These are phyloP conservation scores for Alauda arvensis DNA, from an alignment of 2,797 vertebrate species.

Conservation along the genomic window DNA sequence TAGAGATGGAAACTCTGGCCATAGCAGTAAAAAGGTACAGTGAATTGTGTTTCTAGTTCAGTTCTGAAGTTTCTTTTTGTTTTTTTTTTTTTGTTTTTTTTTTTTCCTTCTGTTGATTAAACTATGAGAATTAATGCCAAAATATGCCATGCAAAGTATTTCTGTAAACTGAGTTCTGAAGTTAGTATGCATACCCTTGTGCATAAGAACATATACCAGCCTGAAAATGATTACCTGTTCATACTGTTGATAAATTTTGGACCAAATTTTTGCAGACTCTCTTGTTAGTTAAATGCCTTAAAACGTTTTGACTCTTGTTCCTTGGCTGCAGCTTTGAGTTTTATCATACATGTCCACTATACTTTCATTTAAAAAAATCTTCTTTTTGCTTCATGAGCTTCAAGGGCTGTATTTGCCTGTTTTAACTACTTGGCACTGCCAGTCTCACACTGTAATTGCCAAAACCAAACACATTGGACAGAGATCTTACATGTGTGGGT, in stretches of 20 bases:
- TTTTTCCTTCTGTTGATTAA: not conserved
- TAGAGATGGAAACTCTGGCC: slow-evolving; percentile 92
- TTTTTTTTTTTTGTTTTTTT: not conserved
- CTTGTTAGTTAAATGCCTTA: not conserved
- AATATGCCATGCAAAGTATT: not conserved
- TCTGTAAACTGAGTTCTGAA: not conserved
- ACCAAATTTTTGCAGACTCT: not conserved
- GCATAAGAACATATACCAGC: not conserved
- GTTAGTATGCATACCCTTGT: not conserved
- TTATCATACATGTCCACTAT: not conserved
- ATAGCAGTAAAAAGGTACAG: slow-evolving; percentile 89
- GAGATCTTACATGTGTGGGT: not conserved
- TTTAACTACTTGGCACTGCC: not conserved
- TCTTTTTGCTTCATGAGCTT: not conserved
- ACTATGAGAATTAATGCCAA: not conserved
- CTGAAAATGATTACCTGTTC: not conserved
- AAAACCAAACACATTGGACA: not conserved
- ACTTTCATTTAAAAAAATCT: not conserved
- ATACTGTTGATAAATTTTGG: not conserved
- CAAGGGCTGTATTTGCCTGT: not conserved
- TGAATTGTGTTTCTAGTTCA: not conserved
- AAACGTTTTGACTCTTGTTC: not conserved
- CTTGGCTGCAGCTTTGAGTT: not conserved
- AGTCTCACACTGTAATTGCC: not conserved
- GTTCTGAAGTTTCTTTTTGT: not conserved